Percentiles rank a stretch among this genome's conserved stretches.
These are phyloP conservation scores for Tetragonisca angustula DNA, from an alignment of 2,888 invertebrate genomes.

Conservation along the genomic window DNA sequence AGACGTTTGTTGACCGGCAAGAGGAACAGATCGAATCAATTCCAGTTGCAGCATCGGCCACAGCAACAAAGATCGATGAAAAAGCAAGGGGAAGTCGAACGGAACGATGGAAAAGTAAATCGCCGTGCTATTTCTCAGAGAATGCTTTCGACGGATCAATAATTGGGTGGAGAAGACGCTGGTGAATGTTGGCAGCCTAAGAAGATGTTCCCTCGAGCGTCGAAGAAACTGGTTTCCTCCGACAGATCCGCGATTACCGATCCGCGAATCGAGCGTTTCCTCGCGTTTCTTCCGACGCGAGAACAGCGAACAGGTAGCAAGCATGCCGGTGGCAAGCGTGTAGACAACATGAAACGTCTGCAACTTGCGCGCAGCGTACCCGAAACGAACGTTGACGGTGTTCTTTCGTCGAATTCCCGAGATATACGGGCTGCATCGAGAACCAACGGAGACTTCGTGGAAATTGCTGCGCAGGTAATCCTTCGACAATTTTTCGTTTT, in stretches of 20 bases:
- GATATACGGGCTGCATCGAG: neutral
- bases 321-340: slow-evolving; percentile 46
- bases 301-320: slow-evolving; percentile 47
- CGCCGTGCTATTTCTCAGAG: neutral
- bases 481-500: neutral
- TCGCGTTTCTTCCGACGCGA: slow-evolving; percentile 53
- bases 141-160: slow-evolving; percentile 57
- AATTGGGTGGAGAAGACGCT: slow-evolving; percentile 53
- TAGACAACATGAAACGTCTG: slow-evolving; percentile 25
- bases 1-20: neutral
- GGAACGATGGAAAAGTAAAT: slow-evolving; percentile 31
- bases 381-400: neutral
- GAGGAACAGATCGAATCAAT: slow-evolving; percentile 12
- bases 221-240: slow-evolving; percentile 65
- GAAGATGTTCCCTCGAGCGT: slow-evolving; percentile 40
- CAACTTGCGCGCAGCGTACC: slow-evolving; percentile 7
- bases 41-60: slow-evolving; percentile 9
- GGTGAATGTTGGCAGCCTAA: slow-evolving; percentile 21
- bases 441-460: neutral
- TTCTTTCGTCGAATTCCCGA: slow-evolving; percentile 10
- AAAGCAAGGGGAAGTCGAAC: slow-evolving; percentile 1
- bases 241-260: slow-evolving; percentile 43
- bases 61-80: neutral
- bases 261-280: slow-evolving; percentile 55
- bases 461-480: neutral